phyloP scores from a whole-genome alignment of 2,888 invertebrate species.

The Luperina nickerlii region DNA sequence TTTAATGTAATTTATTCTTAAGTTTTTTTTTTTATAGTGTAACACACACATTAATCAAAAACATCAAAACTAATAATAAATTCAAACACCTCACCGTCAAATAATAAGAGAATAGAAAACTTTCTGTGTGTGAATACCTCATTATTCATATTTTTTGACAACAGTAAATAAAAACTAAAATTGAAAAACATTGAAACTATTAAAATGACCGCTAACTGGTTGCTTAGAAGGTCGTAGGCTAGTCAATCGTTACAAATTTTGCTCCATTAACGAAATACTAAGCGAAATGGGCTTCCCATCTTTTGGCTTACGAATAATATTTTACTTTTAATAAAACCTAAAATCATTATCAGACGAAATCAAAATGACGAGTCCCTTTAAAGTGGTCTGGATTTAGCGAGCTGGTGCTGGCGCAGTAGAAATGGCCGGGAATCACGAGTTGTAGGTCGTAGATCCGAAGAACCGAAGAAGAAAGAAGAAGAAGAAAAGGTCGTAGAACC shows the following conservation, averaged over 20 bases:
- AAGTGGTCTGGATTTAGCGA: background rate
- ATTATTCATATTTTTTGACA: constrained; percentile 20
- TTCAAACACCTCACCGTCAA: constrained; percentile 9
- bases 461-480: no score
- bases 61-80: background rate
- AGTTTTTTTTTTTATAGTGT: background rate
- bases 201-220: background rate
- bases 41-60: constrained; percentile 21
- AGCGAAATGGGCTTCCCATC: background rate
- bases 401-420: background rate
- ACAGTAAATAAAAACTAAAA: constrained; percentile 8
- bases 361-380: background rate
- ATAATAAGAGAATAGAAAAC: constrained; percentile 5
- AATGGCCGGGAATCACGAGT: background rate
- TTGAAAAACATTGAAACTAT: background rate
- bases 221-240: background rate
- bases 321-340: constrained; percentile 4
- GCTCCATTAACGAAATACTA: background rate
- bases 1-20: background rate
- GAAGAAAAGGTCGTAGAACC: no score
- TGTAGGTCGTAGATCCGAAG: background rate
- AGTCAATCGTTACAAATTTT: background rate
- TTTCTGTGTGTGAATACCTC: constrained; percentile 12
- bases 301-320: background rate
- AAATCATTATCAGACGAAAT: background rate